Base-by-base conservation (phyloP, 2,797 vertebrate genomes). In the Leptoclinus maculatus region DNA sequence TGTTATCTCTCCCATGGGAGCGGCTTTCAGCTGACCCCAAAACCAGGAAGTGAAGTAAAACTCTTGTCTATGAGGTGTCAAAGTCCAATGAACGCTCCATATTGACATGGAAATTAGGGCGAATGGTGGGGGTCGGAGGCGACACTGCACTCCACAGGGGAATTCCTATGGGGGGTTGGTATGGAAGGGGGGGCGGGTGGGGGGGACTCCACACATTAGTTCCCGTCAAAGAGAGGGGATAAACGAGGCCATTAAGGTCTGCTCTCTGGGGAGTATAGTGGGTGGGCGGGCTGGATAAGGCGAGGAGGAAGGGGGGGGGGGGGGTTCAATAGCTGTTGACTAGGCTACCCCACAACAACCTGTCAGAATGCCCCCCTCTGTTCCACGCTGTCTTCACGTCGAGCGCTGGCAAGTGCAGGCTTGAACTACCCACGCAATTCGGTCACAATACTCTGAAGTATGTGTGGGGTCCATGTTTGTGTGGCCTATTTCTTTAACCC, bases 31-130 rank as follows among this genome's bases (percentile, higher is more conserved):
- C 85, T 94, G 90, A 93, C 93, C 91, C 87, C 83, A 74, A 85
- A 90, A 92, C 90, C 92, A 93, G 93, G 94, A 95, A 95, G 90
- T 91, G 87, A 90, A 92, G 89, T 89, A 89, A 93, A 93, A 88
- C 82, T 88, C 86, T 91, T 85, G 87, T 90, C 88, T 88, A 88
- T 83, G 87, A 94, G 93, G 93, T 93, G 94, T 94, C 92, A 93
- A 93, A 92, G 94, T 94, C 93, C 91, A 92, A 91, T 85, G 89
- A 93, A 88, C 78, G 59, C 80, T 88, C 67, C 82, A 88, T 91
- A 93, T 94, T 94, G 88, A 94, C 83, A 95, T 95, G 92, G 90
- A 94, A 93, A 95, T 94, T 71, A 94, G 92, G 88, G 79, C 73
- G 79, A 84, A 64, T 54, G 69, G 87, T 81, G 88, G 91, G 91